Evolutionary conservation across 2,888 invertebrate species (phyloP), one percentile per base, ranked within the genome.

Genomic region (Ichneumoninae sp.): DNA sequence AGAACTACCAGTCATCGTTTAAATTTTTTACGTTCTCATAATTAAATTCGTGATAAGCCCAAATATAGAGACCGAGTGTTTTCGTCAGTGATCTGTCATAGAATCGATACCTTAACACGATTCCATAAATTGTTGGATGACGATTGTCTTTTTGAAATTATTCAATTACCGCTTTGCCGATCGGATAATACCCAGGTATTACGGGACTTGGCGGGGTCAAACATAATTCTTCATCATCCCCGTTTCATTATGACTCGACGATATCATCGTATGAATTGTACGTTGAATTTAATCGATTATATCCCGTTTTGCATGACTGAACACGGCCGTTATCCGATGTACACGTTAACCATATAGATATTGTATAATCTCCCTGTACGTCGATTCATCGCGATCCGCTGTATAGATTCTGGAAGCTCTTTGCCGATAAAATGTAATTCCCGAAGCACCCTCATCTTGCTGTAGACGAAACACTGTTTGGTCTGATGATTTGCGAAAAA

Each of bases 221-320:
- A 26, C 57, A 57, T 57, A 57, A 57, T 57, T 57, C 57, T 57
- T 26, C 57, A 26, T 57, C 57, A 57, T 26, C 26, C 57, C 57
- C 57, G 26, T 57, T 22, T 57, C 57, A 57, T 57, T 13, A 22
- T 10, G 57, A 22, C 22, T 26, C 22, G 57, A 1, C 52, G 13
- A 22, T 69, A n/a, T 1, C 6, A 70, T 19, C 33, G n/a, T 19
- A 16, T 70, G 26, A 70, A 50, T 30, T 50, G 19, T 0, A 8
- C 30, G n/a, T 22, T 71, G 26, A 52, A 71, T 71, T 71, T 5
- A 71, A 36, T 71, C 33, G 16, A 30, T 50, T 54, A 22, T 52
- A 57, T 57, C 26, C 57, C 57, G 57, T 57, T 57, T 16, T 57
- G 57, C 57, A 13, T 10, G 57, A 57, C 10, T 57, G 57, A 26